Evolutionary conservation across 2,888 invertebrate species (phyloP).

Genomic region (Lasioglossum figueresi): DNA sequence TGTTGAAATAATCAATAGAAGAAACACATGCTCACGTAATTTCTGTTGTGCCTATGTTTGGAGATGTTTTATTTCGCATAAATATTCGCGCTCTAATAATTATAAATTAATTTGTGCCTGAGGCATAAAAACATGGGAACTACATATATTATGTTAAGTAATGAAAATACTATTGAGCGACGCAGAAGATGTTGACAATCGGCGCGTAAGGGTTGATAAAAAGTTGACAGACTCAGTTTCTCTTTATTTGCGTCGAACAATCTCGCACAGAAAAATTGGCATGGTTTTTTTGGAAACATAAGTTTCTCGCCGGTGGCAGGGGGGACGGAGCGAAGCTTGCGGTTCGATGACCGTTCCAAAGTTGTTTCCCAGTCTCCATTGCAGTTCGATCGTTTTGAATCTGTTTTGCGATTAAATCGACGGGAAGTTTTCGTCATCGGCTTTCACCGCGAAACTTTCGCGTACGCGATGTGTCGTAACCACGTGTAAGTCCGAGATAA

Average conservation of each 20-base stretch:
- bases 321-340: slow-evolving; percentile 10
- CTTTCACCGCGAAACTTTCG: slow-evolving; percentile 23
- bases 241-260: background rate
- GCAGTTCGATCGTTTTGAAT: slow-evolving; percentile 15
- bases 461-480: background rate
- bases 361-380: slow-evolving; percentile 9
- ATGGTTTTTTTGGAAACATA: background rate
- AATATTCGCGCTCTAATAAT: too few relatives aligned
- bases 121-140: too few relatives aligned
- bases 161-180: too few relatives aligned
- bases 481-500: background rate
- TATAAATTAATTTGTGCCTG: too few relatives aligned
- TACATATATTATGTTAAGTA: too few relatives aligned
- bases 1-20: too few relatives aligned
- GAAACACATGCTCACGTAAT: too few relatives aligned
- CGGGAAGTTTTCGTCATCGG: background rate
- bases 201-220: too few relatives aligned
- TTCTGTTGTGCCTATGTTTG: too few relatives aligned
- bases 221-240: background rate
- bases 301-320: background rate
- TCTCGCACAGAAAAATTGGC: background rate
- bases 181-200: too few relatives aligned
- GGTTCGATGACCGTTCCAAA: slow-evolving; percentile 18
- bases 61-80: too few relatives aligned
- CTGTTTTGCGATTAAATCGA: background rate